Evolutionary conservation across 2,888 invertebrate species (phyloP).

Genomic region (Anthrax anthrax): DNA sequence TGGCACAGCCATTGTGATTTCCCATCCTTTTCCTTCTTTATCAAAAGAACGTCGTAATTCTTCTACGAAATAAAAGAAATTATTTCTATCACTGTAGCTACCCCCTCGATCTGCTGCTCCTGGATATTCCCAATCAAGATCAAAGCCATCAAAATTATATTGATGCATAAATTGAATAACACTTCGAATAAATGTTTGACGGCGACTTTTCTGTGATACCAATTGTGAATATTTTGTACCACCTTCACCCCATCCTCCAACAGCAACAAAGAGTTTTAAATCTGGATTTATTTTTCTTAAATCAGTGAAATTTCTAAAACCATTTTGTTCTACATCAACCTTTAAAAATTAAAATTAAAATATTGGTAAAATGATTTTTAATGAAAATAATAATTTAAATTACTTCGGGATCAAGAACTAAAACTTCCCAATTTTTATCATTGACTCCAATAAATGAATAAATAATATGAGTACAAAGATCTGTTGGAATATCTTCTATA

Average conservation of each 20-base stretch:
- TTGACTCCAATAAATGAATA: constrained; percentile 82
- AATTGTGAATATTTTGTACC: constrained; percentile 75
- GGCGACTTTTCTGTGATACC: constrained; percentile 52
- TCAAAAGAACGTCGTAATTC: constrained; percentile 68
- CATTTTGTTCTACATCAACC: constrained; percentile 58
- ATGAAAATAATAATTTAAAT: constrained; percentile 10
- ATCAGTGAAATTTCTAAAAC: constrained; percentile 65
- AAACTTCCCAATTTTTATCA: constrained; percentile 58
- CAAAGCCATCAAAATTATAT: constrained; percentile 72
- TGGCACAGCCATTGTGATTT: constrained; percentile 81
- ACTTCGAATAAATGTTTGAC: constrained; percentile 58
- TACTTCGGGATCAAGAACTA: constrained; percentile 70
- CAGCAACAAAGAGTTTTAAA: constrained; percentile 64
- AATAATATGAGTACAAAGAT: constrained; percentile 71
- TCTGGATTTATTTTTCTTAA: constrained; percentile 54
- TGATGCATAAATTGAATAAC: constrained; percentile 61
- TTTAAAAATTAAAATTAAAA: constrained; percentile 19
- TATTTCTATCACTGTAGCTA: constrained; percentile 67
- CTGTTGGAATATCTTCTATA: constrained; percentile 70
- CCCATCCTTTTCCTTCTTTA: constrained; percentile 60
- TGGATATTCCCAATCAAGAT: constrained; percentile 85
- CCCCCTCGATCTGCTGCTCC: constrained; percentile 79
- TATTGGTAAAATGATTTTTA: not conserved
- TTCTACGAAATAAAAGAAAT: constrained; percentile 67
- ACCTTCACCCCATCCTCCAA: constrained; percentile 86